Base-by-base conservation (phyloP, 2,888 invertebrate species). In the Hyalella azteca region DNA sequence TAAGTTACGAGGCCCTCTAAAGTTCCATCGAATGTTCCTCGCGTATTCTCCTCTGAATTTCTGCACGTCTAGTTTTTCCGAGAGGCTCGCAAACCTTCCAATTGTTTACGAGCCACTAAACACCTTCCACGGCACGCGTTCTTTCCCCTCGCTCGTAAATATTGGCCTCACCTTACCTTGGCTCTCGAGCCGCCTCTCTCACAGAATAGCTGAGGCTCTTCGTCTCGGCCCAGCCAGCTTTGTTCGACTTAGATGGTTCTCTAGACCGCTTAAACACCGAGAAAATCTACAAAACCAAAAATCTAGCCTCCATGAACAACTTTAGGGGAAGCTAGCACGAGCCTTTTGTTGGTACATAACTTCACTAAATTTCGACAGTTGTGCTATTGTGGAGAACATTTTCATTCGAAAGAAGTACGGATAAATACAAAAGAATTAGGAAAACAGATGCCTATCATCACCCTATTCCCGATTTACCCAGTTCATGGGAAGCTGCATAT, bases 401-500 rank as follows among this genome's bases (percentile, higher is more conserved):
- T 66, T 36, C 66, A 66, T 66, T 66, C 36, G 4, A 15, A 19
- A 36, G 19, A 66, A 29, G 66, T 36, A 19, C 32, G 66, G 19
- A 36, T 66, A 66, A 66, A 36, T 66, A 36, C 39, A 29, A 5
- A 4, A n/a, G 36, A 66, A 36, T 36, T 66, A 66, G 4, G 9
- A 9, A 7, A 4, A 36, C 19, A 36, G 29, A 29, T 19, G 19
- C 39, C 66, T 32, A 39, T 9, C 19, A 22, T 66, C 49, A 78
- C 54, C 40, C 66, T 36, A 41, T 76, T 73, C 77, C 78, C 41
- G 59, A 45, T 32, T 29, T 59, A 73, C 73, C 77, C 59, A 66
- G 77, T 77, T 54, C 5, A 13, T 45, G 77, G 36, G 76, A 77
- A 79, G 73, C 60, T 81, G 79, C 77, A 9, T 75, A 73, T 54